Percentiles rank a stretch among this genome's conserved stretches.
Evolutionary conservation across 2,113 vertebrate genomes (phyloP).

Genomic region (Colossoma macropomum): DNA sequence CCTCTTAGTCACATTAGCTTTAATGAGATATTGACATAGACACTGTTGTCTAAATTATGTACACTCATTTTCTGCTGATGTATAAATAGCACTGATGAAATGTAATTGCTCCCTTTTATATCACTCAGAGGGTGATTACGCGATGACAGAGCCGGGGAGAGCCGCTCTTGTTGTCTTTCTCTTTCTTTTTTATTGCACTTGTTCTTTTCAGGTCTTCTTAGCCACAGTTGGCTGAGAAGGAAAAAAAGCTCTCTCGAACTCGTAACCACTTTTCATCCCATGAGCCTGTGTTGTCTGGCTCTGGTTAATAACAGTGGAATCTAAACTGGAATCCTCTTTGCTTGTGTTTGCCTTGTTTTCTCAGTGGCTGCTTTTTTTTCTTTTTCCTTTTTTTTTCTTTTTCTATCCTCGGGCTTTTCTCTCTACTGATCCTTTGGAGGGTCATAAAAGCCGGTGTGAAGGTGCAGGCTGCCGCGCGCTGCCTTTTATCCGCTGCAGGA

Average conservation of each 20-base stretch:
- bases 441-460: constrained; percentile 78
- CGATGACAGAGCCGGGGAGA: constrained; percentile 24
- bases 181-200: constrained; percentile 16
- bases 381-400: neutral
- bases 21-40: constrained; percentile 67
- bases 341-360: constrained; percentile 38
- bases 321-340: constrained; percentile 44
- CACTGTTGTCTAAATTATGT: constrained; percentile 61
- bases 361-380: constrained; percentile 47
- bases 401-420: constrained; percentile 68
- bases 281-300: constrained; percentile 21
- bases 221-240: neutral
- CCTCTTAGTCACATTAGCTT: constrained; percentile 64
- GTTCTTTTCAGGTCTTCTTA: constrained; percentile 18
- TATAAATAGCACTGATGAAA: constrained; percentile 62
- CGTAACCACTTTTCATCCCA: constrained; percentile 21
- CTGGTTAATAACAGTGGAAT: constrained; percentile 45
- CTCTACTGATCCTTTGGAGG: constrained; percentile 74
- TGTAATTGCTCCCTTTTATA: constrained; percentile 59
- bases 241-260: constrained; percentile 1
- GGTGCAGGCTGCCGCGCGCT: constrained; percentile 70
- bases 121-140: constrained; percentile 49
- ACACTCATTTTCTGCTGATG: constrained; percentile 63
- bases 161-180: neutral
- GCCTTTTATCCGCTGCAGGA: constrained; percentile 76